Conservation (phyloP, 1,140 invertebrate species). For the Spodoptera frugiperda region DNA sequence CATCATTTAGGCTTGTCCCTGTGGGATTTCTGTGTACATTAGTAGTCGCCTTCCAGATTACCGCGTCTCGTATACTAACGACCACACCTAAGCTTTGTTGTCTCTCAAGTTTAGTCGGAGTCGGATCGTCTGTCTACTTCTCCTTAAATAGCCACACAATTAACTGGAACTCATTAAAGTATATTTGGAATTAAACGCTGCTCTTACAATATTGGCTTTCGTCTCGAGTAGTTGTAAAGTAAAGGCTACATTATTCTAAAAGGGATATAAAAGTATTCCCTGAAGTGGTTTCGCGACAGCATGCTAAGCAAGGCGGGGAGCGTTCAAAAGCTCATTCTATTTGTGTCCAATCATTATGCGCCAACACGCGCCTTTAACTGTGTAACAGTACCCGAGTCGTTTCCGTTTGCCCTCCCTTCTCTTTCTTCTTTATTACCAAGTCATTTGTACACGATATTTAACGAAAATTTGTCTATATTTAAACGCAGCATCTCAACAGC, state of each 20-base stretch:
- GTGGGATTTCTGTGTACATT: constrained; percentile 16
- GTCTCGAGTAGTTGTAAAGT: constrained; percentile 41
- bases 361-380: constrained; percentile 78
- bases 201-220: constrained; percentile 33
- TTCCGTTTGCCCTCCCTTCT: constrained; percentile 65
- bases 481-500: constrained; percentile 31
- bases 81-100: constrained; percentile 36
- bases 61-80: constrained; percentile 14
- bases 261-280: constrained; percentile 57
- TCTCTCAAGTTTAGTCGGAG: constrained; percentile 27
- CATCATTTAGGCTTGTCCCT: constrained; percentile 13
- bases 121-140: constrained; percentile 9
- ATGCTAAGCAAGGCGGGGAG: constrained; percentile 64
- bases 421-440: constrained; percentile 58
- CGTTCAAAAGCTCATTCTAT: constrained; percentile 74
- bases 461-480: constrained; percentile 54
- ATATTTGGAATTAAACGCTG: constrained; percentile 37
- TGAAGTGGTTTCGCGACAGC: constrained; percentile 69
- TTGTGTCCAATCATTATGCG: constrained; percentile 81
- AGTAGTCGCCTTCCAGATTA: constrained; percentile 40
- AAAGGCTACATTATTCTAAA: constrained; percentile 50
- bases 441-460: constrained; percentile 61
- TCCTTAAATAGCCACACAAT: constrained; percentile 22
- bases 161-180: constrained; percentile 38
- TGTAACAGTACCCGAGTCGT: constrained; percentile 77